Evolutionary conservation across 2,888 invertebrate species (phyloP).

Genomic region (Petrophora chlorosata): DNA sequence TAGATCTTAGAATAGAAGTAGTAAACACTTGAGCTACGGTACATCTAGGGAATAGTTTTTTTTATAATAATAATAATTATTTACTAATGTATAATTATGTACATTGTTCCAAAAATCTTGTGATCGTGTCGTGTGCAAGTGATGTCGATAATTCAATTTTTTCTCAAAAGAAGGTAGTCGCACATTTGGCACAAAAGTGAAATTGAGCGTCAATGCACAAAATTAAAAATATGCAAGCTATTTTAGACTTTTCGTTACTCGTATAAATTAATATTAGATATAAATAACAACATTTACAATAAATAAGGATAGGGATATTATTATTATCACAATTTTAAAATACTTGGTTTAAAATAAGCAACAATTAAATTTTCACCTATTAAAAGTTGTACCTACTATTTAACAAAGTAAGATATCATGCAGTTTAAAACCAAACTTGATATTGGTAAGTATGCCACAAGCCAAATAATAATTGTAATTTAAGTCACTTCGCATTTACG

Average conservation of each 20-base stretch:
- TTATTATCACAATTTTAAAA: constrained; percentile 40
- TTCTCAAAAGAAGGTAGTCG: constrained; percentile 25
- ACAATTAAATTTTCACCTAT: constrained; percentile 18
- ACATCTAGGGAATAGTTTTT: constrained; percentile 64
- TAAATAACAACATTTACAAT: constrained; percentile 20
- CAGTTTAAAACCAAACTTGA: constrained; percentile 3
- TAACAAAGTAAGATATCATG: constrained; percentile 2
- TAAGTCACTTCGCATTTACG: constrained; percentile 3
- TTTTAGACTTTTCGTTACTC: constrained; percentile 48
- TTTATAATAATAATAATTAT: constrained; percentile 48
- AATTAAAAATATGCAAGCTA: constrained; percentile 53
- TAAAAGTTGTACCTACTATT: constrained; percentile 10
- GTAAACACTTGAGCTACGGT: constrained; percentile 74
- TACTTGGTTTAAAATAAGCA: constrained; percentile 20
- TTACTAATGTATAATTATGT: constrained; percentile 72
- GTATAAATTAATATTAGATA: constrained; percentile 32
- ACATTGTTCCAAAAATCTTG: constrained; percentile 75
- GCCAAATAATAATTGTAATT: constrained; percentile 9
- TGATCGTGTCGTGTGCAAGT: constrained; percentile 51
- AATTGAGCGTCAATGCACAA: constrained; percentile 65
- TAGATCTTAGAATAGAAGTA: constrained; percentile 66
- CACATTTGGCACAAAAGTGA: constrained; percentile 68
- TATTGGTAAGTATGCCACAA: constrained; percentile 12
- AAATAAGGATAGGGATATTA: constrained; percentile 30
- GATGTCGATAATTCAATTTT: constrained; percentile 40